Evolutionary conservation across 2,797 vertebrate species (phyloP).

Genomic region (Enoplosus armatus): DNA sequence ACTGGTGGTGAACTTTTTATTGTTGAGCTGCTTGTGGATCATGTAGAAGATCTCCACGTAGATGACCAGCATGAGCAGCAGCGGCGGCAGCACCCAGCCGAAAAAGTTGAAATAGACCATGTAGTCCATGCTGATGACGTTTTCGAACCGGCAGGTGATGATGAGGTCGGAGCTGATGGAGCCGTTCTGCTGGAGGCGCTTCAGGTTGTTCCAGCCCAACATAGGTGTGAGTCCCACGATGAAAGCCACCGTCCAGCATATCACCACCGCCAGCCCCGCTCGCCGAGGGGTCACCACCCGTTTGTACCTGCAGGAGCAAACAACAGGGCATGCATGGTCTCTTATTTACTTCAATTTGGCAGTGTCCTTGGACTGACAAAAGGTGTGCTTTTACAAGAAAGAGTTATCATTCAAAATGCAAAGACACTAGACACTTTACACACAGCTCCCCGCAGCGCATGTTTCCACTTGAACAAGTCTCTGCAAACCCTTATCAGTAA

Average conservation of each 20-base stretch:
- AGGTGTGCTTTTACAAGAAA: constrained; percentile 10
- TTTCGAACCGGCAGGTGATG: constrained; percentile 93
- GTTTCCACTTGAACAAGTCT: constrained; percentile 18
- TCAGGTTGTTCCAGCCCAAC: constrained; percentile 97
- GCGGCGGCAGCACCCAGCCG: constrained; percentile 94
- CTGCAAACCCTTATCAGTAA: constrained; percentile 23
- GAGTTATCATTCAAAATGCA: constrained; percentile 20
- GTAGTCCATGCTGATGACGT: constrained; percentile 98
- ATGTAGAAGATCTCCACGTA: constrained; percentile 98
- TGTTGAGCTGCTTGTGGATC: constrained; percentile 96
- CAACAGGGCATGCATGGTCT: neutral
- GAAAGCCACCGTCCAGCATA: constrained; percentile 94
- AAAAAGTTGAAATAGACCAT: constrained; percentile 99
- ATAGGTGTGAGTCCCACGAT: constrained; percentile 96
- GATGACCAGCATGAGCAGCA: constrained; percentile 94
- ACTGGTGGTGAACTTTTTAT: constrained; percentile 88
- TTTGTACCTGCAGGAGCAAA: constrained; percentile 89
- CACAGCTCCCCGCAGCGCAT: constrained; percentile 22
- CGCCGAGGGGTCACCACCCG: constrained; percentile 91
- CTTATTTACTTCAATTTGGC: neutral
- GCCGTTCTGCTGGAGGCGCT: constrained; percentile 80
- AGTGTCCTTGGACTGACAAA: constrained; percentile 17
- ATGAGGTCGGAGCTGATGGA: constrained; percentile 82
- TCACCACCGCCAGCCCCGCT: constrained; percentile 90
- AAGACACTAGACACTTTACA: constrained; percentile 8